Evolutionary conservation across 2,888 invertebrate genomes (phyloP), one percentile per base, ranked within the genome.

Genomic region (Cheilosia impressa): DNA sequence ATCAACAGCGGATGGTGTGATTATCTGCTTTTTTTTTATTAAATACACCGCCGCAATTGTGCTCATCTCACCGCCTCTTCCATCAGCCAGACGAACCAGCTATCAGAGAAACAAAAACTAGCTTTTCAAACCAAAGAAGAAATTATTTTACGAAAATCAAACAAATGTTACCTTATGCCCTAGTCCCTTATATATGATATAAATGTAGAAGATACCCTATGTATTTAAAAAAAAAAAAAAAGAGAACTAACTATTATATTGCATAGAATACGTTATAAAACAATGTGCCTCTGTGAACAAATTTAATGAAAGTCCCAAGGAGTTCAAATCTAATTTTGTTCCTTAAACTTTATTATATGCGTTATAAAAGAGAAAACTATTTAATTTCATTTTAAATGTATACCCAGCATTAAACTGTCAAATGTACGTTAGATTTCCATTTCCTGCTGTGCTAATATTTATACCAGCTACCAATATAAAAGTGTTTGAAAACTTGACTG

Each of bases 251-350:
- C 24, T 62, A 24, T 24, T 55, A 24, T 62, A 45, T 45, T 66
- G 69, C 10, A 76, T 24, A 41, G 55, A 52, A 62, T 55, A 60
- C 47, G 69, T 63, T 62, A 69, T 60, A 22, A 63, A 45, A 38
- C 62, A 62, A 79, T 66, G 84, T 84, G 84, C 84, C 80, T 84
- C 75, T 69, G 68, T 75, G 55, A 84, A 80, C 52, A 73, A 80
- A 65, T 76, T 62, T 47, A 83, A 79, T 68, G n/a, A 19, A 72
- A 57, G 38, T 77, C 78, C 57, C 72, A 65, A 65, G 50, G 50
- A 65, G 58, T 19, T 53, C 60, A 22, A 55, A n/a, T 17, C n/a
- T 45, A 45, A 47, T 47, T 47, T 47, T 38, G 38, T 38, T 38
- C 38, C 38, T 38, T 38, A 38, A 38, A 38, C 38, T 38, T 38